Base-by-base conservation (phyloP, 2,113 vertebrate genomes). In the Varanus salvator region DNA sequence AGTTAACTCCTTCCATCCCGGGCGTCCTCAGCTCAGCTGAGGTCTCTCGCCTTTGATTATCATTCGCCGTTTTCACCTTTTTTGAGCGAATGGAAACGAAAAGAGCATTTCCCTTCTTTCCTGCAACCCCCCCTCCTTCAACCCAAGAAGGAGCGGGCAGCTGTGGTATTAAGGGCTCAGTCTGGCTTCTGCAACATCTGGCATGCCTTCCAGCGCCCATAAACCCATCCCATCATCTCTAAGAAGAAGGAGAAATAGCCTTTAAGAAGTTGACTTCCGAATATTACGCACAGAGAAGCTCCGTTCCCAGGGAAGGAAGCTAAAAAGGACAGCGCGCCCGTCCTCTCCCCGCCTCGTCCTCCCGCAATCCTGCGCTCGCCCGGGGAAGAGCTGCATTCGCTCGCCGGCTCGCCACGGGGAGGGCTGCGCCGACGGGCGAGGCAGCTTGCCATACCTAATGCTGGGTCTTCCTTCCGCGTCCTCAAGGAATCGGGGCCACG, bases 401-500 rank as follows among this genome's bases (percentile, higher is more conserved):
- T 69, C 54, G 6, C 54, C 27, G 9, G 88, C 19, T 50, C 31
- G 87, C 72, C 89, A 82, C 90, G 48, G 21, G 50, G 48, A 3
- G 14, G 87, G 31, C 66, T 34, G 64, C 23, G 68, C 52, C 27
- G 14, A 5, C 12, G 50, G 64, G 76, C 44, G 93, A 93, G 90
- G 31, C 86, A 90, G 92, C 89, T 89, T 48, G 91, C 92, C 48
- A 89, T 97, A 97, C 97, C 97, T 97, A 96, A 93, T 85, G 90
- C 94, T 95, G 96, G 96, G 91, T 91, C 95, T 93, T 94, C 97
- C 93, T 93, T 93, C 97, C 96, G 96, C 96, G 97, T 89, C 94
- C 96, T 97, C 97, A 95, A 94, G 93, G 90, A 97, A 97, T 98
- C 98, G 97, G 89, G 96, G 97, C 97, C 97, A 96, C 94, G 97